A percentile compares a stretch with the other conserved stretches of the same genome.
Conservation (phyloP, 2,113 vertebrate species). For the Alosa alosa region DNA sequence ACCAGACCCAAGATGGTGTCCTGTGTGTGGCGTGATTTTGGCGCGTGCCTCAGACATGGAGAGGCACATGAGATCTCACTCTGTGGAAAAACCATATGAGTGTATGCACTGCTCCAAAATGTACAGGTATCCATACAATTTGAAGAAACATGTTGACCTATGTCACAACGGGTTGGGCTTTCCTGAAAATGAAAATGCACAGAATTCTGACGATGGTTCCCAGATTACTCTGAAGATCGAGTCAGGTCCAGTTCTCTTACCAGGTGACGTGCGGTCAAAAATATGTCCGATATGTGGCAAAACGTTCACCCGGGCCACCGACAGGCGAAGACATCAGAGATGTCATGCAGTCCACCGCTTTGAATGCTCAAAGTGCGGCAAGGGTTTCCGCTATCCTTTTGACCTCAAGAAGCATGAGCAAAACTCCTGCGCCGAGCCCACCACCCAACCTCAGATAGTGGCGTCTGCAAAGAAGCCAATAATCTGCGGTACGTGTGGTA, state of each 20-base stretch:
- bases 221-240: not conserved
- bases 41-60: constrained; percentile 1
- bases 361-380: not conserved
- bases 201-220: not conserved
- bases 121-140: not conserved
- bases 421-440: not conserved
- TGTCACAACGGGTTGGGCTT: not conserved
- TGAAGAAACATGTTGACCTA: not conserved
- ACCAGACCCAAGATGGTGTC: not conserved
- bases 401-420: not conserved
- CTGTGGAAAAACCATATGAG: not conserved
- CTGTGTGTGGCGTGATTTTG: not conserved
- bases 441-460: not conserved
- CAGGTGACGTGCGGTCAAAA: constrained; percentile 9
- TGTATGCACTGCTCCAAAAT: not conserved
- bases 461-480: not conserved
- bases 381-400: not conserved
- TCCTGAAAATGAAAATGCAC: not conserved
- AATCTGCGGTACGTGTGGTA: not conserved
- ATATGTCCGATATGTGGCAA: not conserved
- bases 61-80: constrained; percentile 6
- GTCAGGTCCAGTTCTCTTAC: not conserved
- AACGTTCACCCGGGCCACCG: not conserved
- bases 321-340: constrained; percentile 6
- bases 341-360: constrained; percentile 28